phyloP scores from a whole-genome alignment of 2,888 invertebrate species.

The Folsomia candida region DNA sequence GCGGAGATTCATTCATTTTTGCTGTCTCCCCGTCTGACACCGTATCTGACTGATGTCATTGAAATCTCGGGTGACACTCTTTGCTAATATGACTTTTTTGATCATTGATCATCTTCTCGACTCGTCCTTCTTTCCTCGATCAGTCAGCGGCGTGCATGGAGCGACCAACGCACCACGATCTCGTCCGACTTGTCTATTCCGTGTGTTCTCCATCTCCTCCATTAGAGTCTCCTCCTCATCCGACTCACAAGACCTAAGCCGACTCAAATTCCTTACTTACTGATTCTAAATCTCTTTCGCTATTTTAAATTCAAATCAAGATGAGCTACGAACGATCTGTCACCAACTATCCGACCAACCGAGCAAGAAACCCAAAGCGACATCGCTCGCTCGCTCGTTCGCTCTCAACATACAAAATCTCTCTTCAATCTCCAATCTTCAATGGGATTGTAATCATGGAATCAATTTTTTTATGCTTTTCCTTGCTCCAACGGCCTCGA shows the following conservation, averaged over 20 bases:
- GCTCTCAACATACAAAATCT: neutral
- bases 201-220: neutral
- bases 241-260: neutral
- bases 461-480: conserved; percentile 13
- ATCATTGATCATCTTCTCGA: conserved; percentile 27
- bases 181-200: neutral
- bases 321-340: conserved; percentile 32
- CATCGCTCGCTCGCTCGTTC: neutral
- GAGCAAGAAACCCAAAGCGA: neutral
- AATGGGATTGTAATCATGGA: conserved; percentile 6
- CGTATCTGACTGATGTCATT: conserved; percentile 18
- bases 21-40: conserved; percentile 9
- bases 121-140: conserved; percentile 1
- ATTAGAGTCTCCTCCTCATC: neutral
- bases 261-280: neutral
- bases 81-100: conserved; percentile 25
- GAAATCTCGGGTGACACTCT: conserved; percentile 18
- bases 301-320: conserved; percentile 33
- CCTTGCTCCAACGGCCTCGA: conserved; percentile 1
- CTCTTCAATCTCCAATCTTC: conserved; percentile 4
- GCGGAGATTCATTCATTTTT: conserved; percentile 6
- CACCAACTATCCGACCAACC: conserved; percentile 12
- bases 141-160: neutral
- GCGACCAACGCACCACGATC: neutral
- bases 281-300: conserved; percentile 19